phyloP scores from a whole-genome alignment of 30 jellyfish, hydroid and myxozoan genomes.

The Nemopilema nomurai region DNA sequence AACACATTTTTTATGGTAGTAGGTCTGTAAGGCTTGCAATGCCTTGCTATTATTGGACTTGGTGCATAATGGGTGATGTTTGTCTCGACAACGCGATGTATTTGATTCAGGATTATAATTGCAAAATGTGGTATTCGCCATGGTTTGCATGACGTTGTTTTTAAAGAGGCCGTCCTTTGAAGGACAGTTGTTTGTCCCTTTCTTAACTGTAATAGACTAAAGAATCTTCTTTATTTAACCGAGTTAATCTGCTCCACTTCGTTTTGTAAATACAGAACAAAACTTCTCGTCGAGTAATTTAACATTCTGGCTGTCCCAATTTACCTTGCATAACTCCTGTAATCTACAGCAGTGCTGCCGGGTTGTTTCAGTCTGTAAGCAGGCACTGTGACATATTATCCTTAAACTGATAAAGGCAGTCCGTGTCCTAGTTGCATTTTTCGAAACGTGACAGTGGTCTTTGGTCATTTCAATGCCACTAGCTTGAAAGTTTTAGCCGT shows the following conservation, averaged over 20 bases:
- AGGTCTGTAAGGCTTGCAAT: not conserved
- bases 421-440: too few relatives aligned
- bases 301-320: not conserved
- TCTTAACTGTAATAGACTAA: not conserved
- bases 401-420: too few relatives aligned
- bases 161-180: not conserved
- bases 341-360: too few relatives aligned
- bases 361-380: too few relatives aligned
- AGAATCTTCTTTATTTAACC: not conserved
- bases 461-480: too few relatives aligned
- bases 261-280: not conserved
- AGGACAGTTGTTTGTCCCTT: not conserved
- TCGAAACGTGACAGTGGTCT: too few relatives aligned
- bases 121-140: not conserved
- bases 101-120: not conserved
- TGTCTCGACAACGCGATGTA: not conserved
- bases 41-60: not conserved
- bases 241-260: not conserved
- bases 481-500: too few relatives aligned
- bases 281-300: too few relatives aligned
- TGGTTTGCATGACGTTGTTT: not conserved
- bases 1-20: too few relatives aligned
- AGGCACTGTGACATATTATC: too few relatives aligned
- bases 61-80: not conserved
- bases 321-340: not conserved